Evolutionary conservation across 2,797 vertebrate species (phyloP), one percentile per base, ranked within the genome.

Genomic region (Lophius americanus): DNA sequence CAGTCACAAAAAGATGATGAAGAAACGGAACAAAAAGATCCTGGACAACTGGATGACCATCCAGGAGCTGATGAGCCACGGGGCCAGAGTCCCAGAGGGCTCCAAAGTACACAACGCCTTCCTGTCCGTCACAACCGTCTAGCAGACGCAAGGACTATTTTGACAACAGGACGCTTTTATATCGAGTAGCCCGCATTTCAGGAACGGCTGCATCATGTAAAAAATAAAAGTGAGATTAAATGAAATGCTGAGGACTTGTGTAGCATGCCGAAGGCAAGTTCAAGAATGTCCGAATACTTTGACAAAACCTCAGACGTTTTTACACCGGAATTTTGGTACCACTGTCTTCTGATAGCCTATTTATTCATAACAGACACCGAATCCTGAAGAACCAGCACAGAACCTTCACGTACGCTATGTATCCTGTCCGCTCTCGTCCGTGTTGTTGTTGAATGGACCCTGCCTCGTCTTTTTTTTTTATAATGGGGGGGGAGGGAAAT

Each of bases 11-110:
- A 99, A 99, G 91, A 98, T 99, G 97, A 95, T 99, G 96, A 98
- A 96, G 86, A 97, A 96, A 77, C 93, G 97, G 23, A 98, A 98
- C 89, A 96, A 96, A 92, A 99, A 98, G 91, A 98, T 99, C 79
- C 91, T 99, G 79, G 97, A 99, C 92, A 99, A 98, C 91, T 99
- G 97, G 97, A 98, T 99, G 97, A 99, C 97, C 81, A 98, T 99
- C 88, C 97, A 99, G 92, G 97, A 99, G 91, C 91, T 99, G 76
- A 98, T 99, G 96, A 98, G 95, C 69, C 97, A 99, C 0, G 97
- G 97, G 76, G 96, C 96, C 64, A 94, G 95, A 84, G 95, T 96
- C 49, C 96, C 97, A 3, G 97, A 98, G 0, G 96, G 95, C 84
- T 94, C 95, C 2, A 95, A 93, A 90, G 95, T 98, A 44, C 96